Conservation (phyloP, 2,797 vertebrate genomes). For the Cottoperca gobio region DNA sequence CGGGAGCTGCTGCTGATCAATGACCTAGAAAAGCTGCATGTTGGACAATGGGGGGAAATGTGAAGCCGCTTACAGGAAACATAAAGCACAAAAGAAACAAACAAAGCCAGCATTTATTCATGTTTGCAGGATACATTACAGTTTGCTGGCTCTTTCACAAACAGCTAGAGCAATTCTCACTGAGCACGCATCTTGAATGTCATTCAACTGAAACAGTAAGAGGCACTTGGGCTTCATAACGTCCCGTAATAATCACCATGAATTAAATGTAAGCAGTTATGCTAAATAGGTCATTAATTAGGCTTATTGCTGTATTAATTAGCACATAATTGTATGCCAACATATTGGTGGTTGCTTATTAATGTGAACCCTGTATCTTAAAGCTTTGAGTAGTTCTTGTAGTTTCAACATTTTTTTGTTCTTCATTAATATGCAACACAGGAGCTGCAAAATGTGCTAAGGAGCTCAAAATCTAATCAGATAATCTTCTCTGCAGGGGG, state of each 20-base stretch:
- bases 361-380: conserved; percentile 9
- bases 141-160: conserved; percentile 47
- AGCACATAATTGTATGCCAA: conserved; percentile 27
- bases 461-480: conserved; percentile 55
- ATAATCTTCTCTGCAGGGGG: conserved; percentile 49
- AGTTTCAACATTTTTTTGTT: conserved; percentile 23
- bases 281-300: conserved; percentile 65
- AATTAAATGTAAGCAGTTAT: conserved; percentile 47
- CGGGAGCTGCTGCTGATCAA: conserved; percentile 5
- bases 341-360: conserved; percentile 32
- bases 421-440: conserved; percentile 55
- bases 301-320: conserved; percentile 48
- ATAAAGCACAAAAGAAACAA: neutral
- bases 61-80: conserved; percentile 7
- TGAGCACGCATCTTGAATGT: conserved; percentile 52
- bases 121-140: conserved; percentile 52
- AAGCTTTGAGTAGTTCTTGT: conserved; percentile 21
- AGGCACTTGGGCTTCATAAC: conserved; percentile 43
- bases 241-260: conserved; percentile 43
- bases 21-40: conserved; percentile 34
- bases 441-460: conserved; percentile 35
- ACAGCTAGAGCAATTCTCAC: conserved; percentile 37
- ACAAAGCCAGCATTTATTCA: neutral
- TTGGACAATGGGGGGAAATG: conserved; percentile 15
- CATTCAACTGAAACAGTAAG: conserved; percentile 41